phyloP scores from a whole-genome alignment of 2,888 invertebrate genomes.

The Drosophila differens region DNA sequence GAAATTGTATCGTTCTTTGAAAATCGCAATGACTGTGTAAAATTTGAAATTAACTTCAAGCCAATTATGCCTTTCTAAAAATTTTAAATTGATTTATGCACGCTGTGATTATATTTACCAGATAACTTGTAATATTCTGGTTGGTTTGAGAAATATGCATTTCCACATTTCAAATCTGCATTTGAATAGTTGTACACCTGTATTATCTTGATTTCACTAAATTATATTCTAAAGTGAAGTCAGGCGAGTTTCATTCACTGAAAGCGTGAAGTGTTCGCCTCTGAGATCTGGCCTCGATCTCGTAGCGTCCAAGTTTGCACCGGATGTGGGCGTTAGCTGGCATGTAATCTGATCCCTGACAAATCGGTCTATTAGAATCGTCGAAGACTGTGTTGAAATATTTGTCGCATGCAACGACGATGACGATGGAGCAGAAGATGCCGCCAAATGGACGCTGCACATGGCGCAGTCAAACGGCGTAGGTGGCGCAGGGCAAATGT shows the following conservation, averaged over 20 bases:
- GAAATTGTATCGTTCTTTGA: neutral
- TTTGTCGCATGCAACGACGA: conserved; percentile 80
- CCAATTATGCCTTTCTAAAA: neutral
- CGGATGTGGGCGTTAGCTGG: conserved; percentile 84
- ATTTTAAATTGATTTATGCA: neutral
- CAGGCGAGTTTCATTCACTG: conserved; percentile 48
- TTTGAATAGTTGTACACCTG: conserved; percentile 14
- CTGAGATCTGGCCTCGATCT: conserved; percentile 8
- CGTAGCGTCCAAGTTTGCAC: conserved; percentile 53
- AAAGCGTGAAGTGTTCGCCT: conserved; percentile 14
- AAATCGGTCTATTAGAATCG: conserved; percentile 85
- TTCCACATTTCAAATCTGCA: neutral
- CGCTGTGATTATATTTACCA: neutral
- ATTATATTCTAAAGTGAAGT: conserved; percentile 35
- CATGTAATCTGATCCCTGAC: conserved; percentile 84
- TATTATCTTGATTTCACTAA: conserved; percentile 5
- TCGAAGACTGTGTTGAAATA: conserved; percentile 82
- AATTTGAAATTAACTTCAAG: neutral
- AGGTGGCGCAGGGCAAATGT: conserved; percentile 72
- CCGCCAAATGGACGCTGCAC: conserved; percentile 58
- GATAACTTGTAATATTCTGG: neutral
- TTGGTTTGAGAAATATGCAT: neutral
- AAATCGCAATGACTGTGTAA: neutral
- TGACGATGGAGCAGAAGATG: conserved; percentile 32
- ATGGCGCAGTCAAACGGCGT: conserved; percentile 52